These are phyloP conservation scores for Hypotaenidia okinawae DNA, from an alignment of 2,797 vertebrate species.

Conservation along the genomic window DNA sequence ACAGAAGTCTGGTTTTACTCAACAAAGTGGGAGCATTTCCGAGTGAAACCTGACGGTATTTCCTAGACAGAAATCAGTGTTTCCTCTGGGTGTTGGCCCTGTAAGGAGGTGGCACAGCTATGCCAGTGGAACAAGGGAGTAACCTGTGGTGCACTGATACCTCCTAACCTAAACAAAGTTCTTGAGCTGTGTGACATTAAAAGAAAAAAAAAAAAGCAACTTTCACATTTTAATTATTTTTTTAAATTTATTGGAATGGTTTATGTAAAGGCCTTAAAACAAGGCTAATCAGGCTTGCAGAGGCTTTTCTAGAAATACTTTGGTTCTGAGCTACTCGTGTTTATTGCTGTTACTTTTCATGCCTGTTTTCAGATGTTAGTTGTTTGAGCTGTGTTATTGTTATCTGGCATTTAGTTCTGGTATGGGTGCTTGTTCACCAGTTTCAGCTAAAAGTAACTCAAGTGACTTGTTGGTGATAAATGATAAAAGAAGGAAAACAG, in stretches of 20 bases:
- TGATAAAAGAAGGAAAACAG: conserved; percentile 22
- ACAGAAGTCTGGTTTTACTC: background rate
- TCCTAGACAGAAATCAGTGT: background rate
- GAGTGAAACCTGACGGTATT: background rate
- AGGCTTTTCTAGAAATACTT: background rate
- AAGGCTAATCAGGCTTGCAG: background rate
- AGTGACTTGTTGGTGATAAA: conserved; percentile 7
- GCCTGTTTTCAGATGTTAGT: background rate
- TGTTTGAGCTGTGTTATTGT: background rate
- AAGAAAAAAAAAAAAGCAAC: no score
- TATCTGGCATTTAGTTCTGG: background rate
- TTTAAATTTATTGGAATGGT: background rate
- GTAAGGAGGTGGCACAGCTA: background rate
- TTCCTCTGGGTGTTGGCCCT: background rate
- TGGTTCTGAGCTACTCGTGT: background rate
- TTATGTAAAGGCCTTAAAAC: background rate
- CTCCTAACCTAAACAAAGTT: background rate
- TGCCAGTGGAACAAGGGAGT: background rate
- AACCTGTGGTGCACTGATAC: background rate
- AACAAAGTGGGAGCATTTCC: background rate
- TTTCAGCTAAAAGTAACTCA: conserved; percentile 25
- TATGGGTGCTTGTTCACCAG: background rate
- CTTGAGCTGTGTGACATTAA: background rate
- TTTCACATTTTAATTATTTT: no score
- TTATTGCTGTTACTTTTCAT: background rate